Conservation (phyloP, 2,797 vertebrate genomes). For the Moxostoma hubbsi region DNA sequence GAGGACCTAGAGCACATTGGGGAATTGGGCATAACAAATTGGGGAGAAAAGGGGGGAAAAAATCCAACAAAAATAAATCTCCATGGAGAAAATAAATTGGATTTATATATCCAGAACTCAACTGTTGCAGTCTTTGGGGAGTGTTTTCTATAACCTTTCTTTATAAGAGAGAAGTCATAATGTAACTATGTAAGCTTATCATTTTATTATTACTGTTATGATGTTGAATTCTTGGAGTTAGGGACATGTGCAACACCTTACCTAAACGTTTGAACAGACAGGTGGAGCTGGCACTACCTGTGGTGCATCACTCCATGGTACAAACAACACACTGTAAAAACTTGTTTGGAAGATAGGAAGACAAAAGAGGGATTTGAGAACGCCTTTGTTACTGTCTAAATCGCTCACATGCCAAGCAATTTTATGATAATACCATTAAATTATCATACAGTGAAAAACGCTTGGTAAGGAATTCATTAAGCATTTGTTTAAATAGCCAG, state of each 20-base stretch:
- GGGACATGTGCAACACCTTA: constrained; percentile 21
- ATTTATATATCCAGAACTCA: too few species aligned
- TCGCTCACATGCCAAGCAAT: constrained; percentile 7
- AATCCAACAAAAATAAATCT: too few species aligned
- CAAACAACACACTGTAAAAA: constrained; percentile 38
- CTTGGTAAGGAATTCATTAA: constrained; percentile 4
- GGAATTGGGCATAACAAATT: too few species aligned
- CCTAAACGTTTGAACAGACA: constrained; percentile 35
- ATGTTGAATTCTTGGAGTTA: constrained; percentile 6
- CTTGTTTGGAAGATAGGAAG: constrained; percentile 6
- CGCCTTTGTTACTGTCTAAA: neutral
- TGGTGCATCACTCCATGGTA: constrained; percentile 34
- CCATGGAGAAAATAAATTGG: too few species aligned
- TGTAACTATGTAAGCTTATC: neutral
- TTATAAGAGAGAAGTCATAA: neutral
- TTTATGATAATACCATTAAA: constrained; percentile 34
- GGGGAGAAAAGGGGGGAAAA: too few species aligned
- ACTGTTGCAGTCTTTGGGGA: too few species aligned
- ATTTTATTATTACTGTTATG: neutral
- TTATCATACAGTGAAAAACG: constrained; percentile 6
- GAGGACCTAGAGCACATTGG: too few species aligned
- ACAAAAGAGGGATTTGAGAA: constrained; percentile 36
- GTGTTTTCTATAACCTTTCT: too few species aligned
- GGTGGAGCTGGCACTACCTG: constrained; percentile 42
- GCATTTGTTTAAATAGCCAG: neutral